Evolutionary conservation across 2,888 invertebrate genomes (phyloP).

Genomic region (Nephrotoma flavescens): DNA sequence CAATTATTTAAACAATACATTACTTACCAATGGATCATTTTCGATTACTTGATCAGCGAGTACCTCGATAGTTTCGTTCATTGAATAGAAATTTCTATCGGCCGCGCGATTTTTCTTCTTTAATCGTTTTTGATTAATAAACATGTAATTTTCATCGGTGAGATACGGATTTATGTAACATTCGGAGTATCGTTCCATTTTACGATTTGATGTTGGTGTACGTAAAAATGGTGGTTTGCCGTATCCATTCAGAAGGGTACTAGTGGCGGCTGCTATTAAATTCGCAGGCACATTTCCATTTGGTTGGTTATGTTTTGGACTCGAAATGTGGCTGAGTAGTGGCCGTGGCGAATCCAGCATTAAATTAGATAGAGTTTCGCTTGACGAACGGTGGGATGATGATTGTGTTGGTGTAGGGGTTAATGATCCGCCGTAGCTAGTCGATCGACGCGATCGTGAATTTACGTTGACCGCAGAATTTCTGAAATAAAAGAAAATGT

Average conservation of each 20-base stretch:
- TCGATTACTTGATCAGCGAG: conserved; percentile 33
- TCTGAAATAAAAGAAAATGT: conserved; percentile 19
- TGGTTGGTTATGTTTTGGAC: neutral
- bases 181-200: neutral
- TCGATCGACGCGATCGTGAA: conserved; percentile 29
- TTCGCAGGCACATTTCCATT: neutral
- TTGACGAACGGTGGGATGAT: conserved; percentile 27
- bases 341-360: conserved; percentile 20
- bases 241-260: neutral
- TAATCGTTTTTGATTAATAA: conserved; percentile 8
- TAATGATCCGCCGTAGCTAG: conserved; percentile 25
- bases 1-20: neutral
- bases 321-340: conserved; percentile 17
- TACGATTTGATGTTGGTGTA: neutral
- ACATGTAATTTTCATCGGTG: neutral
- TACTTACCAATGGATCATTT: conserved; percentile 33
- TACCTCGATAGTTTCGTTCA: conserved; percentile 33
- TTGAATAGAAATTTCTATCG: conserved; percentile 30
- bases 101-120: conserved; percentile 31
- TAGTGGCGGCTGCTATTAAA: neutral
- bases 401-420: conserved; percentile 23
- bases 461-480: conserved; percentile 23
- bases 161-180: conserved; percentile 1
- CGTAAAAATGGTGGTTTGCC: neutral
- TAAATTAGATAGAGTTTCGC: conserved; percentile 18